Conservation (phyloP, 2,797 vertebrate species). For the Sebastes iracundus region DNA sequence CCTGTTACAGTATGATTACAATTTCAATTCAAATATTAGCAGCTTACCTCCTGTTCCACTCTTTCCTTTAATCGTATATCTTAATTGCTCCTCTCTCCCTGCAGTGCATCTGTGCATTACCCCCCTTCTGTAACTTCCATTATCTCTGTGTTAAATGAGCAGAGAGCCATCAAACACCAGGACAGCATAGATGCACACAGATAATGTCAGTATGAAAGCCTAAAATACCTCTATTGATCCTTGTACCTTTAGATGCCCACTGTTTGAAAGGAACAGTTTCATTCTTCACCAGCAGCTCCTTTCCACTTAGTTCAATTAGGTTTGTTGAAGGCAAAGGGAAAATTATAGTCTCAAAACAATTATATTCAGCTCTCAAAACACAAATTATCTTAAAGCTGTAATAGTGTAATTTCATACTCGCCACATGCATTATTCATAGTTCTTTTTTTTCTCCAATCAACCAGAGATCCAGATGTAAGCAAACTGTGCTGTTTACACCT, state of each 20-base stretch:
- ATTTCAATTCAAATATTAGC: neutral
- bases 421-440: slow-evolving; percentile 53
- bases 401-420: slow-evolving; percentile 48
- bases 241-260: slow-evolving; percentile 14
- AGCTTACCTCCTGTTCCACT: neutral
- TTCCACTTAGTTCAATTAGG: slow-evolving; percentile 53
- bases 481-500: slow-evolving; percentile 13
- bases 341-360: slow-evolving; percentile 55
- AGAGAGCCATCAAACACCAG: slow-evolving; percentile 13
- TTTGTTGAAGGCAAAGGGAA: slow-evolving; percentile 43
- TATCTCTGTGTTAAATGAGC: neutral
- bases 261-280: slow-evolving; percentile 37
- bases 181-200: neutral
- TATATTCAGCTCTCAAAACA: slow-evolving; percentile 55
- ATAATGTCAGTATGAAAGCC: neutral
- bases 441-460: slow-evolving; percentile 20
- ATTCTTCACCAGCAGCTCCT: slow-evolving; percentile 33
- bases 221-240: slow-evolving; percentile 1
- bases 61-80: neutral
- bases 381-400: slow-evolving; percentile 61
- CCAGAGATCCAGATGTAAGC: slow-evolving; percentile 41
- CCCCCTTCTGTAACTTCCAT: neutral
- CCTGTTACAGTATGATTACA: neutral
- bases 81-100: neutral
- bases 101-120: neutral